Percentiles rank a stretch among this genome's conserved stretches.
phyloP scores from a whole-genome alignment of 53 echinoderm and acorn worm genomes.

The Apostichopus leukothele region DNA sequence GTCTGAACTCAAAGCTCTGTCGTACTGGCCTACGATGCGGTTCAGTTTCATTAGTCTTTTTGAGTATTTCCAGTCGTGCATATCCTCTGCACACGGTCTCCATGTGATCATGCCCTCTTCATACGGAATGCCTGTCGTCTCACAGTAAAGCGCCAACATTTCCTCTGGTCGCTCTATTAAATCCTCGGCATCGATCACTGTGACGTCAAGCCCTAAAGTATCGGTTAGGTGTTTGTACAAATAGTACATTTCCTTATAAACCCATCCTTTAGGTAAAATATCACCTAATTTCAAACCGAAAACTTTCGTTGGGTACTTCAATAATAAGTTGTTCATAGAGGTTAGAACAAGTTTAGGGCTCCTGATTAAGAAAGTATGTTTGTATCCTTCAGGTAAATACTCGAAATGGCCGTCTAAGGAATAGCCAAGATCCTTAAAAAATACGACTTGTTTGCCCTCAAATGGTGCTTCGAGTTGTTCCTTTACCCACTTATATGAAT shows the following conservation, averaged over 20 bases:
- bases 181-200: conserved; percentile 76
- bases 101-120: conserved; percentile 2
- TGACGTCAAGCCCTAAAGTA: conserved; percentile 65
- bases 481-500: conserved; percentile 74
- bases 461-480: conserved; percentile 63
- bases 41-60: conserved; percentile 13
- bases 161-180: conserved; percentile 1
- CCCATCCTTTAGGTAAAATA: conserved; percentile 55
- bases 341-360: conserved; percentile 79
- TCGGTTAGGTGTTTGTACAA: conserved; percentile 73
- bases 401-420: conserved; percentile 75
- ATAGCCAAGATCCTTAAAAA: conserved; percentile 88
- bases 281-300: conserved; percentile 44
- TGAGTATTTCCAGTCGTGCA: conserved; percentile 4
- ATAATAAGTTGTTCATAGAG: conserved; percentile 69
- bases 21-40: conserved; percentile 8
- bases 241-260: conserved; percentile 78
- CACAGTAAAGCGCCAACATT: neutral
- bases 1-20: conserved; percentile 5
- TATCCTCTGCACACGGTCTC: conserved; percentile 2
- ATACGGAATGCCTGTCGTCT: neutral
- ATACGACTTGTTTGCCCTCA: conserved; percentile 62
- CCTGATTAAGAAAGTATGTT: conserved; percentile 90
- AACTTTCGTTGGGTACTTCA: conserved; percentile 60
- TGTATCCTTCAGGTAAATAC: conserved; percentile 72